Evolutionary conservation across 2,113 vertebrate genomes (phyloP).

Genomic region (Macroglossus sobrinus): DNA sequence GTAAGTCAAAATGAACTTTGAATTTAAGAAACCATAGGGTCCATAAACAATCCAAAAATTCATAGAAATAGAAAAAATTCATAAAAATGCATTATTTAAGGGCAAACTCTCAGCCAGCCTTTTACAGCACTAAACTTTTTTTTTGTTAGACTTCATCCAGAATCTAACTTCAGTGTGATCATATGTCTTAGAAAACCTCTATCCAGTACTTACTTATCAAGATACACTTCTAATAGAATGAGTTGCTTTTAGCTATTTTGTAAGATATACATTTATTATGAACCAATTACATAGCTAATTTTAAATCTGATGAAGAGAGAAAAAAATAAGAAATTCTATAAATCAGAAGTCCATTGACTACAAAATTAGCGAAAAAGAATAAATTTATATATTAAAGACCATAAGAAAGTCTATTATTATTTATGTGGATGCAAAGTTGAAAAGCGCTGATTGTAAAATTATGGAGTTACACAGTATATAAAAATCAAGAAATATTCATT

Average conservation of each 20-base stretch:
- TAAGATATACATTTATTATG: not conserved
- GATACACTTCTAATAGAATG: not conserved
- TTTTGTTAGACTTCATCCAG: not conserved
- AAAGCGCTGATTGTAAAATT: not conserved
- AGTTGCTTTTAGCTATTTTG: constrained; percentile 2
- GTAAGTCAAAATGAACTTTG: not conserved
- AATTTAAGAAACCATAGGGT: not conserved
- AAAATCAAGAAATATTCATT: not conserved
- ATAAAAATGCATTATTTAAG: not conserved
- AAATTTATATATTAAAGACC: not conserved
- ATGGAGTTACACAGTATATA: not conserved
- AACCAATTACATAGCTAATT: not conserved
- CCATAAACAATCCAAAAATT: constrained; percentile 1
- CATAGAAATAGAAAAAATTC: not conserved
- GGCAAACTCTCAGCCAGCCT: not conserved
- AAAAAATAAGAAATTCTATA: not conserved
- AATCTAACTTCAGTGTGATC: not conserved
- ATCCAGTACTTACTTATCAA: not conserved
- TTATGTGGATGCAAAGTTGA: not conserved
- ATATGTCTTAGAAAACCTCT: not conserved
- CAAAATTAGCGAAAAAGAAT: not conserved
- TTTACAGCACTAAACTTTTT: not conserved
- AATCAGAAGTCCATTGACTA: not conserved
- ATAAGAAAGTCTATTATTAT: not conserved
- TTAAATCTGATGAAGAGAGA: not conserved